Percentiles rank a stretch among this genome's conserved stretches.
Evolutionary conservation across 2,797 vertebrate species (phyloP).

Genomic region (Halcyon leucocephala): DNA sequence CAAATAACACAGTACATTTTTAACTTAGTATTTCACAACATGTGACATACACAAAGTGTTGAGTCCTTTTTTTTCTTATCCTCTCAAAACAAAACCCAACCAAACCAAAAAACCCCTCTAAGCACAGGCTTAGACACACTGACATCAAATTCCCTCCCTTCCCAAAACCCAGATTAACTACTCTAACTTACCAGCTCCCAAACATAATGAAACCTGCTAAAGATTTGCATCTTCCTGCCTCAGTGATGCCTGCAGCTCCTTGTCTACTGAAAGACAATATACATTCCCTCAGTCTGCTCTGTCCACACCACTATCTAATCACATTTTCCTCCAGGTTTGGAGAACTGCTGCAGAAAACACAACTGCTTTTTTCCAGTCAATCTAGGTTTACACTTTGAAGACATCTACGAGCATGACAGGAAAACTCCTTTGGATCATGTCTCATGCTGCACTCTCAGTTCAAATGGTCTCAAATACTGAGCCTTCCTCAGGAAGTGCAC

Average conservation of each 20-base stretch:
- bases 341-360: background rate
- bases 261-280: background rate
- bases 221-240: slow-evolving; percentile 82
- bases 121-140: background rate
- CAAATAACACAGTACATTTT: background rate
- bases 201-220: slow-evolving; percentile 89
- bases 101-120: background rate
- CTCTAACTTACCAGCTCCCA: slow-evolving; percentile 85
- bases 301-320: background rate
- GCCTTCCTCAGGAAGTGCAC: background rate
- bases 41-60: background rate
- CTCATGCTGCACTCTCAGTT: background rate
- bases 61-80: background rate
- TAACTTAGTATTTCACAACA: background rate
- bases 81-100: background rate
- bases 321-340: slow-evolving; percentile 43
- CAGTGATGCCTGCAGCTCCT: background rate
- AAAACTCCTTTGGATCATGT: background rate
- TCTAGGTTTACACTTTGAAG: background rate
- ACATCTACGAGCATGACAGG: background rate
- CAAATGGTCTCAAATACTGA: background rate
- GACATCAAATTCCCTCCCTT: background rate
- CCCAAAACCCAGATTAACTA: background rate
- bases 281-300: background rate
- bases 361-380: background rate